These are phyloP conservation scores for Anastrepha obliqua DNA, from an alignment of 1,140 invertebrate genomes.

Conservation along the genomic window DNA sequence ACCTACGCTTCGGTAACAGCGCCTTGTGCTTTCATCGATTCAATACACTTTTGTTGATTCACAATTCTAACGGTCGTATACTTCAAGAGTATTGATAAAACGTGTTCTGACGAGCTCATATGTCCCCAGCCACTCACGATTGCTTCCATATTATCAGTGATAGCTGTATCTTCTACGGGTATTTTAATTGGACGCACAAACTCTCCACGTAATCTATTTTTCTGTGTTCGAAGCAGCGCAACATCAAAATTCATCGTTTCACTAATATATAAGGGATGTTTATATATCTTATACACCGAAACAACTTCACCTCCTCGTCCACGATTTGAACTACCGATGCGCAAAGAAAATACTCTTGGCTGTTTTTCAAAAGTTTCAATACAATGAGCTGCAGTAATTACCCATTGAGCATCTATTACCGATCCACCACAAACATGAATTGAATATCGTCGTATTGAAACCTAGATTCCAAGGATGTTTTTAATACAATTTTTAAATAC, in stretches of 20 bases:
- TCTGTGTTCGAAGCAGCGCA: conserved; percentile 63
- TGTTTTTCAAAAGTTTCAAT: conserved; percentile 64
- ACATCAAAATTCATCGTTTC: conserved; percentile 70
- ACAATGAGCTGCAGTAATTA: conserved; percentile 73
- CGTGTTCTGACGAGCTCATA: conserved; percentile 65
- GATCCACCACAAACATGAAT: conserved; percentile 72
- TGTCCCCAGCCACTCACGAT: conserved; percentile 71
- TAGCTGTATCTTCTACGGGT: conserved; percentile 58
- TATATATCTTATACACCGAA: conserved; percentile 64
- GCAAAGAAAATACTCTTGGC: conserved; percentile 66
- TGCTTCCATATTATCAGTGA: conserved; percentile 61
- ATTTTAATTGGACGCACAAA: conserved; percentile 63
- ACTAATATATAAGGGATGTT: conserved; percentile 69
- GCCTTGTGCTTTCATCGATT: conserved; percentile 65
- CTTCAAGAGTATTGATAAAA: conserved; percentile 65
- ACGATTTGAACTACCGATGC: conserved; percentile 61
- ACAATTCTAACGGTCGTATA: conserved; percentile 68
- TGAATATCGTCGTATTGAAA: conserved; percentile 66
- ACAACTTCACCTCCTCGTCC: conserved; percentile 64
- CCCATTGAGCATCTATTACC: conserved; percentile 67
- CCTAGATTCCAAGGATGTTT: conserved; percentile 41
- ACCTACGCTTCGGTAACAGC: conserved; percentile 69
- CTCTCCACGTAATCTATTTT: conserved; percentile 59
- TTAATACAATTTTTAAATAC: conserved; percentile 8
- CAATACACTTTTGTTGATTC: conserved; percentile 66